Conservation (phyloP, 2,113 vertebrate genomes). For the Osmerus mordax region DNA sequence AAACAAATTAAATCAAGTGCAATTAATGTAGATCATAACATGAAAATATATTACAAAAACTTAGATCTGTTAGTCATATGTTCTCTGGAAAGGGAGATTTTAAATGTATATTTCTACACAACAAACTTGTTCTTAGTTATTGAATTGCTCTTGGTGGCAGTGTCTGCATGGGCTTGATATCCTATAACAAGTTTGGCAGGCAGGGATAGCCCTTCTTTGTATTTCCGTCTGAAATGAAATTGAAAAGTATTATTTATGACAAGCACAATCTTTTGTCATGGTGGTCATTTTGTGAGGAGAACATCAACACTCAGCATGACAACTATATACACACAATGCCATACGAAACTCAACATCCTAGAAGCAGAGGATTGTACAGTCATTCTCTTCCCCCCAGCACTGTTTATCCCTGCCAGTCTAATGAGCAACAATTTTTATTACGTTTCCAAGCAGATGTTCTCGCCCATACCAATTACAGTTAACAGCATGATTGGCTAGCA, state of each 20-base stretch:
- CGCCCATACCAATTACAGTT: slow-evolving; percentile 49
- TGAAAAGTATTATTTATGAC: neutral
- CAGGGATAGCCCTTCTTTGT: slow-evolving; percentile 79
- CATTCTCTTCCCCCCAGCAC: slow-evolving; percentile 44
- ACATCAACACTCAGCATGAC: neutral
- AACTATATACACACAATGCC: neutral
- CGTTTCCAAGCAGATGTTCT: slow-evolving; percentile 65
- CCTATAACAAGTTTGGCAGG: slow-evolving; percentile 78
- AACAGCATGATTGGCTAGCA: slow-evolving; percentile 54
- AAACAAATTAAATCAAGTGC: slow-evolving; percentile 1
- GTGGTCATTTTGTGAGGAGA: neutral
- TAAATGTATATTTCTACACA: slow-evolving; percentile 38
- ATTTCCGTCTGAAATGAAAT: slow-evolving; percentile 65
- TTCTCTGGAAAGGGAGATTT: neutral
- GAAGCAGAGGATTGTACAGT: slow-evolving; percentile 56
- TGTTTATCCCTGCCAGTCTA: slow-evolving; percentile 35
- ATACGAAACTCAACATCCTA: slow-evolving; percentile 34
- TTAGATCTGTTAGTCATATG: too few species aligned
- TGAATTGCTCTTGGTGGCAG: slow-evolving; percentile 79
- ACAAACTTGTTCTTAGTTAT: slow-evolving; percentile 82
- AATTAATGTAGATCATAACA: neutral
- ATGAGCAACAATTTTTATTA: slow-evolving; percentile 52
- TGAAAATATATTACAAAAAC: neutral
- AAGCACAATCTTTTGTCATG: too few species aligned
- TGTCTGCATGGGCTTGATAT: slow-evolving; percentile 81